phyloP scores from a whole-genome alignment of 2,113 vertebrate genomes.

The Catagonus wagneri region DNA sequence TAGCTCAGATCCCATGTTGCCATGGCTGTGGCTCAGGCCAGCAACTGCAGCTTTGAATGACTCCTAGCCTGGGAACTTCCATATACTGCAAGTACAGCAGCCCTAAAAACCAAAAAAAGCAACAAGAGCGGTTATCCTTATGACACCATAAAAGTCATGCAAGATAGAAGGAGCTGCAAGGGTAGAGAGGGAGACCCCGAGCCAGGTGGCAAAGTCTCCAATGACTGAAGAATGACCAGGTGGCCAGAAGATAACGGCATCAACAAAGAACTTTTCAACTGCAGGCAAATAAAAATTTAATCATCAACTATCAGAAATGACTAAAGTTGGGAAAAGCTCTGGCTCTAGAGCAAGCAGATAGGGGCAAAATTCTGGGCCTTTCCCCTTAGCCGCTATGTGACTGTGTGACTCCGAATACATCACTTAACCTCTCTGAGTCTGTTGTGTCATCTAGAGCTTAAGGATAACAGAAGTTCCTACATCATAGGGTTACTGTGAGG shows the following conservation, averaged over 20 bases:
- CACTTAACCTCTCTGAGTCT: neutral
- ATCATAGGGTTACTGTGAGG: neutral
- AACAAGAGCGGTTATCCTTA: neutral
- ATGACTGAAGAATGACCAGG: neutral
- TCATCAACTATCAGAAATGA: neutral
- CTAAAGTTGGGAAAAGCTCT: neutral
- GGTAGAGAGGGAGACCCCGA: neutral
- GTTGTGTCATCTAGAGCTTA: neutral
- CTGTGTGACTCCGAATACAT: neutral
- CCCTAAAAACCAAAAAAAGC: too few relatives aligned
- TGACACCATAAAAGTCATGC: conserved; percentile 11
- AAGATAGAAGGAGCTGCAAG: neutral
- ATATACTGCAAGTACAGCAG: too few relatives aligned
- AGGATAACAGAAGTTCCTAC: neutral
- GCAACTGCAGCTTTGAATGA: too few relatives aligned
- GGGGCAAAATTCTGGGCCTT: neutral
- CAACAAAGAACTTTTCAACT: neutral
- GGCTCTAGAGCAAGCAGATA: neutral
- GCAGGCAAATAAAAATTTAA: neutral
- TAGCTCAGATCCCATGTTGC: too few relatives aligned
- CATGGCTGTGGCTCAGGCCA: too few relatives aligned
- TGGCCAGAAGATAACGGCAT: neutral
- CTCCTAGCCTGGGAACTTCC: too few relatives aligned
- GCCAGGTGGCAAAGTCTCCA: neutral
- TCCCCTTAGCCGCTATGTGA: neutral